Conservation (phyloP, 2,888 invertebrate genomes). For the Mactromeris polynyma region DNA sequence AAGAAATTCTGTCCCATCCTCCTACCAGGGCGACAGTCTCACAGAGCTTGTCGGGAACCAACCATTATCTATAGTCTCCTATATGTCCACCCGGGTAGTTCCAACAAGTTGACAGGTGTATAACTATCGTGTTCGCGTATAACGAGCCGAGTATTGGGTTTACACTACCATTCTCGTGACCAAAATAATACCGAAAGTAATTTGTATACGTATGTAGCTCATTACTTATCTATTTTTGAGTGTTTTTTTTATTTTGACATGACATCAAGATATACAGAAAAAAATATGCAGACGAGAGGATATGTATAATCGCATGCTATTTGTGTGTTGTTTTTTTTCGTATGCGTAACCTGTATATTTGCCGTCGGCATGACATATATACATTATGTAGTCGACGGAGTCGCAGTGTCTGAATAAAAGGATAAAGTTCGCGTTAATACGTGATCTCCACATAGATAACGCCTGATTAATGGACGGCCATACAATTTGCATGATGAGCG, state of each 20-base stretch:
- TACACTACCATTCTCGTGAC: background rate
- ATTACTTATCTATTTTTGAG: background rate
- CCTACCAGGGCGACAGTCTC: too few relatives aligned
- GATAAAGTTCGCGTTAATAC: conserved; percentile 30
- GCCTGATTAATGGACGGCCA: conserved; percentile 20
- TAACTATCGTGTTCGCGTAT: too few relatives aligned
- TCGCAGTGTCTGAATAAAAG: conserved; percentile 33
- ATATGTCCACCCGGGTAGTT: too few relatives aligned
- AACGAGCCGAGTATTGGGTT: too few relatives aligned
- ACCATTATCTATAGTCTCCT: too few relatives aligned
- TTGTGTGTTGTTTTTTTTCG: background rate
- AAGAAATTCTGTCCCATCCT: too few relatives aligned
- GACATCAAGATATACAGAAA: background rate
- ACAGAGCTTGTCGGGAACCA: too few relatives aligned
- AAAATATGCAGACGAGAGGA: background rate
- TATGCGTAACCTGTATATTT: conserved; percentile 14
- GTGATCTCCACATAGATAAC: conserved; percentile 19
- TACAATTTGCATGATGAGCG: conserved; percentile 27
- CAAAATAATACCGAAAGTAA: background rate
- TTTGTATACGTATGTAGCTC: background rate
- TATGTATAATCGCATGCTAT: background rate
- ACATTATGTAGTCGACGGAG: conserved; percentile 26
- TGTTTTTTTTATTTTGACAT: background rate
- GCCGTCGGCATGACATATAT: conserved; percentile 36
- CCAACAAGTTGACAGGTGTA: too few relatives aligned